Conservation (phyloP, 2,888 invertebrate species). For the Emmelina monodactyla region DNA sequence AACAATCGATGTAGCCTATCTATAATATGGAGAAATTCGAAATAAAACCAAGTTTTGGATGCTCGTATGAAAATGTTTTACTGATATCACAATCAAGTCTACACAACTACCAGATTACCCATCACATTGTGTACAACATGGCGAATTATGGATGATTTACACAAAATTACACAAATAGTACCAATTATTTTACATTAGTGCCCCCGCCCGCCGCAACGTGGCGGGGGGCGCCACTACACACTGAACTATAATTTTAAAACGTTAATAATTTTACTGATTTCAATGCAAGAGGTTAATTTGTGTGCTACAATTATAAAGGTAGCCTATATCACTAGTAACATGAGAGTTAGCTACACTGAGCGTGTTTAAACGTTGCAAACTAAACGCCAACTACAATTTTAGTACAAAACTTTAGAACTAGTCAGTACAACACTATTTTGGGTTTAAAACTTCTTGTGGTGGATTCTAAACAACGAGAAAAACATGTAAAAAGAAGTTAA, state of each 20-base stretch:
- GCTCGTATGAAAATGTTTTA: conserved; percentile 68
- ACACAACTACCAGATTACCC: conserved; percentile 60
- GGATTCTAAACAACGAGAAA: too few relatives aligned
- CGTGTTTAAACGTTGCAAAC: background rate
- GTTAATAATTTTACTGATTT: background rate
- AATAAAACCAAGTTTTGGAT: conserved; percentile 40
- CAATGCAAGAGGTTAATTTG: background rate
- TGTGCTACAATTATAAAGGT: conserved; percentile 1
- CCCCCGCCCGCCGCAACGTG: conserved; percentile 25
- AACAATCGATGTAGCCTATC: too few relatives aligned
- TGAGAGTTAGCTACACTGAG: background rate
- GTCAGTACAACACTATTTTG: conserved; percentile 16
- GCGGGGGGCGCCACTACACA: conserved; percentile 15
- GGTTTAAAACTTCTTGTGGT: too few relatives aligned
- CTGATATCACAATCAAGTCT: conserved; percentile 67
- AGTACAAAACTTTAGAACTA: background rate
- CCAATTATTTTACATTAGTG: conserved; percentile 31
- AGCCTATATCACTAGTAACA: too few relatives aligned
- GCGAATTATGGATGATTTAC: conserved; percentile 46
- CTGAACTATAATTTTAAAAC: conserved; percentile 2
- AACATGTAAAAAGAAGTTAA: too few relatives aligned
- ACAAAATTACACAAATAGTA: conserved; percentile 39
- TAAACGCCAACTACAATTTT: too few relatives aligned
- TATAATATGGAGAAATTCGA: too few relatives aligned
- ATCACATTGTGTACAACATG: conserved; percentile 46